A percentile compares a stretch with the other conserved stretches of the same genome.
These are phyloP conservation scores for Vidua chalybeata DNA, from an alignment of 2,113 vertebrate species.

Conservation along the genomic window DNA sequence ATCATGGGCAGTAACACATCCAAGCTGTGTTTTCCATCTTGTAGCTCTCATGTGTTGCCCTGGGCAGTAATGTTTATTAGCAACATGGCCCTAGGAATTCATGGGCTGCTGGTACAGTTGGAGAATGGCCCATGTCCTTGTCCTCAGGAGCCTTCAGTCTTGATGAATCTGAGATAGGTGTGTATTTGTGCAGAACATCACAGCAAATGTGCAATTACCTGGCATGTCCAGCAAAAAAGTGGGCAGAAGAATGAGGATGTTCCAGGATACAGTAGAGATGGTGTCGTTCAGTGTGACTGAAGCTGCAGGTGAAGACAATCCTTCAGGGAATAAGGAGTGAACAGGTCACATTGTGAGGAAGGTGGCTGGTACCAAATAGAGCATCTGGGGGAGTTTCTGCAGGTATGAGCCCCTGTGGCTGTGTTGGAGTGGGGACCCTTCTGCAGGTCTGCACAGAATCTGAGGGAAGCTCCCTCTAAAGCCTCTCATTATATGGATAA, in stretches of 20 bases:
- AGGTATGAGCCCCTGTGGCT: not conserved
- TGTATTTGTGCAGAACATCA: not conserved
- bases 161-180: not conserved
- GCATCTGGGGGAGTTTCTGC: not conserved
- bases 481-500: not conserved
- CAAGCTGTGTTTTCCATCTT: not conserved
- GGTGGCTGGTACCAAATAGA: not conserved
- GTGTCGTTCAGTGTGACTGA: not conserved
- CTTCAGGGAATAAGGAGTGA: not conserved
- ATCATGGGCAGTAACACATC: not conserved
- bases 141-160: not conserved
- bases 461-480: not conserved
- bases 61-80: not conserved
- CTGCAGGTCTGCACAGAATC: not conserved
- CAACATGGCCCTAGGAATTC: not conserved
- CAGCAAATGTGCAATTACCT: accelerated
- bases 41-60: not conserved
- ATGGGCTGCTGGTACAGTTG: not conserved
- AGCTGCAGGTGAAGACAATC: not conserved
- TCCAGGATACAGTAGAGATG: not conserved
- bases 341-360: accelerated
- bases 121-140: not conserved
- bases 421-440: not conserved
- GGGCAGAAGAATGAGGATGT: not conserved
- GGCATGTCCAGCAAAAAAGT: not conserved